These are phyloP conservation scores for Drosophila mayaguana DNA, from an alignment of 2,888 invertebrate genomes.

Conservation along the genomic window DNA sequence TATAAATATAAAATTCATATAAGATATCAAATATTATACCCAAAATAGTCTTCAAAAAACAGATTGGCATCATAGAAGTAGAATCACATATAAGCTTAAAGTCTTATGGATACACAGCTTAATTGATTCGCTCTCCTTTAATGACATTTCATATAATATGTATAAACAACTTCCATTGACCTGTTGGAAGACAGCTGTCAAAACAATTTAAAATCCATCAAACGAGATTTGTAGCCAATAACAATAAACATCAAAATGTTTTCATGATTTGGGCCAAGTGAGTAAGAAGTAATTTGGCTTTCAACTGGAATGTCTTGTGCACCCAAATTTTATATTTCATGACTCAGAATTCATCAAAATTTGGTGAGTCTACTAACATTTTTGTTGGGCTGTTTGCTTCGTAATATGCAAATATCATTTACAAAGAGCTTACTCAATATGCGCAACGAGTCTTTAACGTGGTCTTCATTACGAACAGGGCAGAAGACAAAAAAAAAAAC, in stretches of 20 bases:
- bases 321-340: slow-evolving; percentile 31
- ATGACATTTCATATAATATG: background rate
- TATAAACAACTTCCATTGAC: slow-evolving; percentile 9
- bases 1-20: background rate
- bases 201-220: slow-evolving; percentile 54
- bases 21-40: background rate
- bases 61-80: background rate
- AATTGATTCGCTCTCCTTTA: background rate
- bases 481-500: slow-evolving; percentile 18
- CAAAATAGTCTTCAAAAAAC: background rate
- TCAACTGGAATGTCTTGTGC: slow-evolving; percentile 32
- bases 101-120: background rate
- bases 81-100: background rate
- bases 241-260: slow-evolving; percentile 40
- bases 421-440: slow-evolving; percentile 30
- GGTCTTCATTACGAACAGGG: slow-evolving; percentile 36
- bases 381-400: slow-evolving; percentile 35
- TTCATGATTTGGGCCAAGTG: slow-evolving; percentile 55
- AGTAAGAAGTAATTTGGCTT: slow-evolving; percentile 45
- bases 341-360: slow-evolving; percentile 36
- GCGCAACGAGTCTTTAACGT: slow-evolving; percentile 41
- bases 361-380: slow-evolving; percentile 42
- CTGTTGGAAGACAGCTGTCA: slow-evolving; percentile 39
- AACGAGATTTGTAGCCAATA: slow-evolving; percentile 29
- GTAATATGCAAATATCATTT: slow-evolving; percentile 52